A percentile compares a stretch with the other conserved stretches of the same genome.
These are phyloP conservation scores for Drosophila planitibia DNA, from an alignment of 2,888 invertebrate genomes.

Conservation along the genomic window DNA sequence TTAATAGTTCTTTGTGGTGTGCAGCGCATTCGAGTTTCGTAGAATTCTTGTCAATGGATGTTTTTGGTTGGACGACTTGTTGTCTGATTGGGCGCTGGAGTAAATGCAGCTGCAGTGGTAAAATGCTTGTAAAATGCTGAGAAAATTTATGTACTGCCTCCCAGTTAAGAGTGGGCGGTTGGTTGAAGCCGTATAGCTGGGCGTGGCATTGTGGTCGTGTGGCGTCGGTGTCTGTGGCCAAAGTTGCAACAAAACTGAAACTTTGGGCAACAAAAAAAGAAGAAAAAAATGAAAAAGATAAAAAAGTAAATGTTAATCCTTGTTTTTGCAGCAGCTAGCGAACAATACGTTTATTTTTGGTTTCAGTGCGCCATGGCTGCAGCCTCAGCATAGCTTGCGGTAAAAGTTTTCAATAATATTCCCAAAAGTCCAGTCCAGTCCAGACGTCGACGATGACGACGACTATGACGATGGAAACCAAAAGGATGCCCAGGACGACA, in stretches of 20 bases:
- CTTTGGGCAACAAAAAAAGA: conserved; percentile 52
- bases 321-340: conserved; percentile 48
- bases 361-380: conserved; percentile 36
- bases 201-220: conserved; percentile 29
- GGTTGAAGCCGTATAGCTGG: conserved; percentile 12
- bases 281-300: not conserved
- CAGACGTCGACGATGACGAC: conserved; percentile 57
- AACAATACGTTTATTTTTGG: conserved; percentile 77
- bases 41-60: conserved; percentile 1
- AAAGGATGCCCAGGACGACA: conserved; percentile 38
- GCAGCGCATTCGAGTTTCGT: conserved; percentile 24
- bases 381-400: conserved; percentile 74
- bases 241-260: conserved; percentile 79
- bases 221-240: conserved; percentile 71
- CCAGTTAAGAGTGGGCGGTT: conserved; percentile 34
- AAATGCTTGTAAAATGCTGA: conserved; percentile 48
- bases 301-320: conserved; percentile 41
- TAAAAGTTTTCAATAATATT: conserved; percentile 79
- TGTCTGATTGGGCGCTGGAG: conserved; percentile 49
- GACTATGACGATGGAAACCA: conserved; percentile 31
- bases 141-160: conserved; percentile 69
- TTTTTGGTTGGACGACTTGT: conserved; percentile 30
- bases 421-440: conserved; percentile 76
- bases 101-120: conserved; percentile 37
- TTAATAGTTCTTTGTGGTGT: not conserved